These are phyloP conservation scores for Pseudotriccus pelzelni DNA, from an alignment of 2,797 vertebrate genomes.

Conservation along the genomic window DNA sequence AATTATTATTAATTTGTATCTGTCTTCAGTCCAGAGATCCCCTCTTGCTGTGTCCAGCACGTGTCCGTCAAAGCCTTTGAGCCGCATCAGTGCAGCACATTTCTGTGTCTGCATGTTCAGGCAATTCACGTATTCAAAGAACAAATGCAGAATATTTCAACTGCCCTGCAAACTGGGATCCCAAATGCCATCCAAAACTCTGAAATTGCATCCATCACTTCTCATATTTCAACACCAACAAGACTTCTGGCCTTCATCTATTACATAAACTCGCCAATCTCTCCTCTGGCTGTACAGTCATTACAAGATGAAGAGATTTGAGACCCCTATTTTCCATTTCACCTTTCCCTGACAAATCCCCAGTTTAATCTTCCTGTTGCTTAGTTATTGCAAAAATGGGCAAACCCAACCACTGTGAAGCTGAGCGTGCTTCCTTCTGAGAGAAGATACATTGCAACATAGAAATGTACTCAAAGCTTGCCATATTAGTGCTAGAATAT, in stretches of 20 bases:
- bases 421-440: not conserved
- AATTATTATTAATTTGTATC: not conserved
- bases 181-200: not conserved
- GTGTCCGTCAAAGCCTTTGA: not conserved
- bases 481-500: not conserved
- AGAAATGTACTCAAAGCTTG: not conserved
- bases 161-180: not conserved
- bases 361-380: slow-evolving; percentile 7
- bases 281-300: not conserved
- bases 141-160: not conserved
- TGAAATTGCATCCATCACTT: not conserved
- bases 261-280: not conserved
- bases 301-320: not conserved
- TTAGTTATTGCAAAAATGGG: not conserved
- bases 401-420: not conserved
- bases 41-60: not conserved
- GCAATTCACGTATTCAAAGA: not conserved
- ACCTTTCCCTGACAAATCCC: not conserved
- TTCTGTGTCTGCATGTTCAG: not conserved
- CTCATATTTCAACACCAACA: not conserved
- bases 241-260: not conserved
- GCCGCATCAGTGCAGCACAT: not conserved
- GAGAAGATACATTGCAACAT: not conserved
- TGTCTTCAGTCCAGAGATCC: not conserved
- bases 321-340: not conserved